Evolutionary conservation across 2,888 invertebrate genomes (phyloP).

Genomic region (Cryptosula pallasiana): DNA sequence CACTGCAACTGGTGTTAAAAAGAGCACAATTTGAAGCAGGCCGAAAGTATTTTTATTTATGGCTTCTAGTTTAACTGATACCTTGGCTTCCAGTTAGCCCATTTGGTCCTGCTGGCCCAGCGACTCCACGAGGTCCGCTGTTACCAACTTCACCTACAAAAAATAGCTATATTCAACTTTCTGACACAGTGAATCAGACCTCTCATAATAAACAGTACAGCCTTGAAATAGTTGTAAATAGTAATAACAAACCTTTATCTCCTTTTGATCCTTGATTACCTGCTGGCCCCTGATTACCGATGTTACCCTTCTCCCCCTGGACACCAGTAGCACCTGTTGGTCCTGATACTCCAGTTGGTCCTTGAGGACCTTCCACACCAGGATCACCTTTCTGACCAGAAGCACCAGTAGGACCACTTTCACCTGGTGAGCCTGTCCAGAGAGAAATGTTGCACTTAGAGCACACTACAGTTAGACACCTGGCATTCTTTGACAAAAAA

Average conservation of each 20-base stretch:
- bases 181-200: no score
- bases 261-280: neutral
- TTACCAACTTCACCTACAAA: constrained; percentile 4
- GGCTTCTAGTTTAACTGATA: no score
- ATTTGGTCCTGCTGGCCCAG: neutral
- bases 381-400: neutral
- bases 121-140: constrained; percentile 1
- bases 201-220: no score
- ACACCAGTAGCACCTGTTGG: neutral
- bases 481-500: no score
- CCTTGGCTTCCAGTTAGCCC: neutral
- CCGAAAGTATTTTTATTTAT: no score
- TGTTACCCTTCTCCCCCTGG: no score
- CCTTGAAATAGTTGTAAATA: no score
- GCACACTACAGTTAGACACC: no score
- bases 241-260: neutral
- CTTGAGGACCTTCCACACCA: neutral
- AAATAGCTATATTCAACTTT: no score
- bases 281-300: neutral
- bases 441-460: no score
- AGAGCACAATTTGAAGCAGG: no score
- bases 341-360: neutral
- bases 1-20: no score
- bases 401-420: neutral
- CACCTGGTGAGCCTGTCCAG: neutral